Conservation (phyloP, 2,797 vertebrate genomes). For the Glyptemys insculpta region DNA sequence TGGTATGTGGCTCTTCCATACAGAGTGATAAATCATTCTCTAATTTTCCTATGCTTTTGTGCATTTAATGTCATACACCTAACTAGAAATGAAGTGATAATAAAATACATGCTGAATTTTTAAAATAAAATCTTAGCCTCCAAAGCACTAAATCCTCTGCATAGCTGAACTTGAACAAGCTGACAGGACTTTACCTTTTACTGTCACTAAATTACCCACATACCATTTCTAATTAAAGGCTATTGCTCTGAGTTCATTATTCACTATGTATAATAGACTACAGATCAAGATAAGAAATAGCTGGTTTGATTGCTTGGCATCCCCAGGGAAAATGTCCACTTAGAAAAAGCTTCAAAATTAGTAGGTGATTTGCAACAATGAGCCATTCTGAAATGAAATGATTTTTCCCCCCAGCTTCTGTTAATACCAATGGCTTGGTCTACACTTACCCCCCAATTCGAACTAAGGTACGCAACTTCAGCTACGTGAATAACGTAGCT, state of each 20-base stretch:
- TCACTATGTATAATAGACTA: background rate
- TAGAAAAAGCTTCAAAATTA: slow-evolving; percentile 1
- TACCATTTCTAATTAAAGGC: background rate
- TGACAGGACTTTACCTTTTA: background rate
- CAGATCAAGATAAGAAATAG: background rate
- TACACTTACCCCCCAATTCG: no score
- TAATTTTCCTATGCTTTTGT: background rate
- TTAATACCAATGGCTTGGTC: background rate
- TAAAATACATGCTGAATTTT: background rate
- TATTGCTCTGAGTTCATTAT: background rate
- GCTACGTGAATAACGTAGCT: no score
- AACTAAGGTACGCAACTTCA: no score
- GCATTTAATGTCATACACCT: background rate
- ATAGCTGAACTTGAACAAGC: background rate
- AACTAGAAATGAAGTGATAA: slow-evolving; percentile 1
- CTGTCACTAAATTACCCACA: background rate
- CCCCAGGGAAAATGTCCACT: background rate
- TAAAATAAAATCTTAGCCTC: background rate
- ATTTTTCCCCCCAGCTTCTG: background rate
- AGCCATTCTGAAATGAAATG: background rate
- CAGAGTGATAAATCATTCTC: background rate
- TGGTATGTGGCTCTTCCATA: background rate
- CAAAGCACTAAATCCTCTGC: background rate
- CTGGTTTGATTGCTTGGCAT: background rate
- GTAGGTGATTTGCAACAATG: slow-evolving; percentile 16